Evolutionary conservation across 2,888 invertebrate species (phyloP).

Genomic region (Leptinotarsa haldemani): DNA sequence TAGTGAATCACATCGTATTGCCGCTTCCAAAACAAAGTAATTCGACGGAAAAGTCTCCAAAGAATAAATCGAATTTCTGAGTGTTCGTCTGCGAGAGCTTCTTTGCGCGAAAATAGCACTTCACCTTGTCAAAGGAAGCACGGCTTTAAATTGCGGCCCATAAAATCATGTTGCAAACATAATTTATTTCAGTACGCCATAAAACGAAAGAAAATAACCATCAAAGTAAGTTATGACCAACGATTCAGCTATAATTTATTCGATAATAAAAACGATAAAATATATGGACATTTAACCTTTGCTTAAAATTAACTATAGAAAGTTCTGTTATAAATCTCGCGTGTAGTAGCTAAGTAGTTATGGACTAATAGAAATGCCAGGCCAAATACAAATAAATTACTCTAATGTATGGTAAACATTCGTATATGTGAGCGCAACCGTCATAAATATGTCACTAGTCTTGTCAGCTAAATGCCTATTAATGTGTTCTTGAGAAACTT

Average conservation of each 20-base stretch:
- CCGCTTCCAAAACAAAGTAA: conserved; percentile 6
- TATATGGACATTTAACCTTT: conserved; percentile 61
- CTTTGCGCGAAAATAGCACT: conserved; percentile 48
- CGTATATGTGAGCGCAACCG: conserved; percentile 65
- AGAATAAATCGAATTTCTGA: background rate
- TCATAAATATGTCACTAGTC: conserved; percentile 67
- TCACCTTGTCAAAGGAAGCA: conserved; percentile 42
- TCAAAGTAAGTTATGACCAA: conserved; percentile 54
- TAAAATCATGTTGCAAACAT: conserved; percentile 49
- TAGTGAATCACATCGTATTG: background rate
- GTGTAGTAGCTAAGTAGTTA: conserved; percentile 63
- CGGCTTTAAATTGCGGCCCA: conserved; percentile 36
- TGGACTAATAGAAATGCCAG: conserved; percentile 67
- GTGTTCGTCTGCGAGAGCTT: conserved; percentile 1
- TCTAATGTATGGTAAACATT: conserved; percentile 68
- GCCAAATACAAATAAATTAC: conserved; percentile 66
- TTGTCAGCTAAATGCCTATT: conserved; percentile 67
- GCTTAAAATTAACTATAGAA: conserved; percentile 60
- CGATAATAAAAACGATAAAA: conserved; percentile 58
- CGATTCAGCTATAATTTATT: conserved; percentile 54
- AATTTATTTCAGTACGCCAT: conserved; percentile 48
- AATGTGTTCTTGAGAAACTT: conserved; percentile 66
- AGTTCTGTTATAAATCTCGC: conserved; percentile 60
- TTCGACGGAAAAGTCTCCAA: background rate
- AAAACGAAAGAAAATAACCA: conserved; percentile 53